These are phyloP conservation scores for Crotalus helleri DNA, from an alignment of 2,113 vertebrate genomes.

Conservation along the genomic window DNA sequence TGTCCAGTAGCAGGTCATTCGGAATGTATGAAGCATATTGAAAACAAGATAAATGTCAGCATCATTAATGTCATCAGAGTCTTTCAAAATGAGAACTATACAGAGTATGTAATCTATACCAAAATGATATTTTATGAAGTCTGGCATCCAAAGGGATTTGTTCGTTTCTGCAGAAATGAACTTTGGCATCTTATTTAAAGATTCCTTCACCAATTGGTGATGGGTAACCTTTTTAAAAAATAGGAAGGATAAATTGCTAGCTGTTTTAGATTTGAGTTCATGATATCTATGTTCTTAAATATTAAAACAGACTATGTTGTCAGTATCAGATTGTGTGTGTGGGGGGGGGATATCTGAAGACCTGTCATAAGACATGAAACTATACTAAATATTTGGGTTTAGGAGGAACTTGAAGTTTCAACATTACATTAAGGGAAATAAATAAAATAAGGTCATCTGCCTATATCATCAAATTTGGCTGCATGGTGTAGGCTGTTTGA, in stretches of 20 bases:
- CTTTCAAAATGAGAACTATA: slow-evolving; percentile 13
- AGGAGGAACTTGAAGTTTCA: neutral
- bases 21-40: slow-evolving; percentile 19
- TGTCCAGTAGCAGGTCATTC: neutral
- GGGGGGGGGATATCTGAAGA: neutral
- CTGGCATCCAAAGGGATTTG: neutral
- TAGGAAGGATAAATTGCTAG: neutral
- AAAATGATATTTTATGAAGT: neutral
- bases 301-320: accelerated
- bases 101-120: neutral
- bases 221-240: neutral
- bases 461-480: neutral
- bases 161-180: neutral
- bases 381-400: neutral
- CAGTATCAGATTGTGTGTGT: neutral
- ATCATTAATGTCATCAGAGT: slow-evolving; percentile 1
- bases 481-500: neutral
- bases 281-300: neutral
- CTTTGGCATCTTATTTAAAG: neutral
- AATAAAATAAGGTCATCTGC: neutral
- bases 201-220: neutral
- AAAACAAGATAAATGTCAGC: slow-evolving; percentile 18
- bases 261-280: neutral
- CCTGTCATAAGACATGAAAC: neutral
- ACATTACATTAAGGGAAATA: neutral